Evolutionary conservation across 2,888 invertebrate genomes (phyloP), one percentile per base, ranked within the genome.

Genomic region (Apamea epomidion): DNA sequence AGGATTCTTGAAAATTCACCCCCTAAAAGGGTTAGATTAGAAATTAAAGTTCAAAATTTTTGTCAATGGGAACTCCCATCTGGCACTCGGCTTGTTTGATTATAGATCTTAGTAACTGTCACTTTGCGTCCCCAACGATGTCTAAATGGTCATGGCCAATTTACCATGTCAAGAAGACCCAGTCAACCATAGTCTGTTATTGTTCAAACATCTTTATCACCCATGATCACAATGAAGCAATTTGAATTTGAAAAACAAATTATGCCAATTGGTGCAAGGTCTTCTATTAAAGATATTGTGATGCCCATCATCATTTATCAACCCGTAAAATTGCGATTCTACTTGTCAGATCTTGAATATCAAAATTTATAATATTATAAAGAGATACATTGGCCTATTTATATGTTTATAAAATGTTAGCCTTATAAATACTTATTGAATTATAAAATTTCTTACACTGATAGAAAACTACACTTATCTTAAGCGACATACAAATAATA

Each of bases 241-340:
- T 81, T 81, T 84, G 80, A 81, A 81, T 81, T 37, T 84, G 54
- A 80, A 84, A 79, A 81, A 81, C 84, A 84, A 81, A 84, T 84
- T 81, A 79, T 70, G 37, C 84, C 81, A 81, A 81, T 81, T 81
- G 80, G 29, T 21, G 45, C 81, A 81, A 81, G 81, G 81, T 80
- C 81, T 69, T 83, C 62, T 42, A 25, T 82, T 64, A 60, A 69
- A 80, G 18, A 69, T n/a, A 78, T 62, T 84, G 60, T 54, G 51
- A 68, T 60, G 42, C 25, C 25, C 16, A 42, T 51, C 67, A 25
- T 62, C 58, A 62, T 81, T 54, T 6, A 58, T 84, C 84, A 81
- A 70, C 37, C 45, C 29, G 54, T 81, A 64, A 80, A 70, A 79
- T 80, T 37, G 6, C n/a, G 21, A 84, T 81, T 81, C 16, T 70